phyloP scores from a whole-genome alignment of 30 jellyfish, hydroid and myxozoan genomes.

The Aurelia coerulea region DNA sequence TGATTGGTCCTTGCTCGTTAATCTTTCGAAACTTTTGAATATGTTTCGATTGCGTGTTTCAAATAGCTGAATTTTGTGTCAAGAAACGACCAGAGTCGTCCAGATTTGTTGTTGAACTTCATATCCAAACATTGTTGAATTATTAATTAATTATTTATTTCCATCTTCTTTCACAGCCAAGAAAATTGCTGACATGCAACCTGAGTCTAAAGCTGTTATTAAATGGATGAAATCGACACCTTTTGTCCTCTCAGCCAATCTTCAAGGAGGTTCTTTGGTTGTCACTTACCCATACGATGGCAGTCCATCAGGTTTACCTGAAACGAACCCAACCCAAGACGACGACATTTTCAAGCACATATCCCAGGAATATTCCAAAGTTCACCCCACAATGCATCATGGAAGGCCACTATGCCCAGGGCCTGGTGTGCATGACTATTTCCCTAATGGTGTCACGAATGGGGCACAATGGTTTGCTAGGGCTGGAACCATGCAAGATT shows the following conservation, averaged over 20 bases:
- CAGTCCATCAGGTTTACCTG: slow-evolving; percentile 69
- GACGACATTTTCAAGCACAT: slow-evolving; percentile 73
- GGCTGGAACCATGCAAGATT: slow-evolving; percentile 78
- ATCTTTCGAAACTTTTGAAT: too few species aligned
- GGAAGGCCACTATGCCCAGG: slow-evolving; percentile 99
- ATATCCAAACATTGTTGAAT: not conserved
- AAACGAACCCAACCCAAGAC: slow-evolving; percentile 82
- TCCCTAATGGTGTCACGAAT: slow-evolving; percentile 86
- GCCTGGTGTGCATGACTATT: slow-evolving; percentile 76
- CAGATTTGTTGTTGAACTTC: not conserved
- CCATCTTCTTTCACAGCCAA: not conserved
- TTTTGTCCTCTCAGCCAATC: slow-evolving; percentile 89
- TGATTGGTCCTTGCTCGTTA: too few species aligned
- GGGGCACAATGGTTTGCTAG: slow-evolving; percentile 95
- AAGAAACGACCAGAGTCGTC: too few species aligned
- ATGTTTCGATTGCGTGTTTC: too few species aligned
- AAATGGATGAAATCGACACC: slow-evolving; percentile 85
- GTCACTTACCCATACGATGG: slow-evolving; percentile 94
- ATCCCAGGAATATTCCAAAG: slow-evolving; percentile 65
- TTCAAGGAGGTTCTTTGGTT: slow-evolving; percentile 97
- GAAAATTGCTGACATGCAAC: slow-evolving; percentile 60
- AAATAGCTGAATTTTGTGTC: too few species aligned
- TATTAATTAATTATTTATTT: not conserved
- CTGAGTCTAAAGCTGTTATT: slow-evolving; percentile 91
- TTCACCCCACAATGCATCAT: slow-evolving; percentile 93